Evolutionary conservation across 2,113 vertebrate genomes (phyloP).

Genomic region (Nansenia antarctica): DNA sequence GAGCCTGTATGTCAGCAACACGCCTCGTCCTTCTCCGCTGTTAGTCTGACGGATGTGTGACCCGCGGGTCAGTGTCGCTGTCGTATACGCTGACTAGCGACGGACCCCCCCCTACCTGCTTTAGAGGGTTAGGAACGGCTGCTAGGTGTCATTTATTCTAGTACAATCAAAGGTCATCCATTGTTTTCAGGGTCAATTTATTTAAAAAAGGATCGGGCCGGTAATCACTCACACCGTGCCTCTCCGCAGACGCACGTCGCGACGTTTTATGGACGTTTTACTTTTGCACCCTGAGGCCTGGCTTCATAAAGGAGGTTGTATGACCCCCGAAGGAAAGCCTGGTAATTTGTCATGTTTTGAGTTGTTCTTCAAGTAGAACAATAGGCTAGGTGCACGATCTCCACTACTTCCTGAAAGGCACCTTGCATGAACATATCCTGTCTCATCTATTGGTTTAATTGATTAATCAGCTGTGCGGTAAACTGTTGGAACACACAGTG

Average conservation of each 20-base stretch:
- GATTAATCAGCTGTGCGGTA: too few relatives aligned
- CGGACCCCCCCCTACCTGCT: neutral
- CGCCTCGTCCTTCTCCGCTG: constrained; percentile 24
- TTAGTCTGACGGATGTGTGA: constrained; percentile 34
- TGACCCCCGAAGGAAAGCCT: neutral
- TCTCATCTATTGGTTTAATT: neutral
- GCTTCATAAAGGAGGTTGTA: neutral
- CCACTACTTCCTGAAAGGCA: too few relatives aligned
- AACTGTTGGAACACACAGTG: too few relatives aligned
- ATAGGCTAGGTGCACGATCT: too few relatives aligned
- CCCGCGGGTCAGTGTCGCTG: neutral
- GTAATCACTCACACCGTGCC: constrained; percentile 22
- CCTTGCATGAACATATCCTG: too few relatives aligned
- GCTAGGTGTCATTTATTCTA: constrained; percentile 10
- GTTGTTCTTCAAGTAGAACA: too few relatives aligned
- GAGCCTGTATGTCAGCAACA: constrained; percentile 20
- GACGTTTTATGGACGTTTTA: neutral
- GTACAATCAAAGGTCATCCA: constrained; percentile 32
- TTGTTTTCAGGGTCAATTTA: constrained; percentile 23
- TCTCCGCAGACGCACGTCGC: constrained; percentile 32
- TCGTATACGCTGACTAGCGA: constrained; percentile 1
- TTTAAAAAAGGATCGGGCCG: constrained; percentile 26
- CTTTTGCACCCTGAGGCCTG: neutral
- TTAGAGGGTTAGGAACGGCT: constrained; percentile 3
- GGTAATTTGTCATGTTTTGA: neutral